Evolutionary conservation across 2,888 invertebrate genomes (phyloP).

Genomic region (Mycalesis mineus): DNA sequence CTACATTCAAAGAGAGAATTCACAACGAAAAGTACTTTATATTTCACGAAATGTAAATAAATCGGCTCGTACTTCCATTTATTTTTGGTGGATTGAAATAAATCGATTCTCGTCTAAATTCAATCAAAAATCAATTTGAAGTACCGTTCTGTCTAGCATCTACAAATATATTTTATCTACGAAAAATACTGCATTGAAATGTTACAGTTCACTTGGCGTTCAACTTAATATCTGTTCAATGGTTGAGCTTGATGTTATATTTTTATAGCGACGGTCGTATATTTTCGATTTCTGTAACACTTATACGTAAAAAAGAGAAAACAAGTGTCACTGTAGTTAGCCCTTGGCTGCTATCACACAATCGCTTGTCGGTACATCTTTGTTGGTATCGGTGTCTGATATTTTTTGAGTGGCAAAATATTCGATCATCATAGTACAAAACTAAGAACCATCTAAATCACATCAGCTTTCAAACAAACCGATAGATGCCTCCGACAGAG

Average conservation of each 20-base stretch:
- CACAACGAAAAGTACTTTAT: not conserved
- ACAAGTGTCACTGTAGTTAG: too few relatives aligned
- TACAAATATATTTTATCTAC: slow-evolving; percentile 9
- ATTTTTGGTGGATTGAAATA: slow-evolving; percentile 5
- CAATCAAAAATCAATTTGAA: slow-evolving; percentile 22
- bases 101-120: slow-evolving; percentile 7
- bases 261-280: too few relatives aligned
- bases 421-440: too few relatives aligned
- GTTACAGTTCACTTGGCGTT: slow-evolving; percentile 3
- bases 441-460: too few relatives aligned
- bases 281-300: too few relatives aligned
- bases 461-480: too few relatives aligned
- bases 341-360: too few relatives aligned
- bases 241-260: not conserved
- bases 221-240: not conserved
- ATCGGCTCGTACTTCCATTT: not conserved
- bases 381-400: too few relatives aligned
- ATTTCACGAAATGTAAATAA: not conserved
- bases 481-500: too few relatives aligned
- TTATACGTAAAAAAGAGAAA: too few relatives aligned
- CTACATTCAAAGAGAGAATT: not conserved
- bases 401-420: too few relatives aligned
- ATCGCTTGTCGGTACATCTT: too few relatives aligned
- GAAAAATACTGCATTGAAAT: not conserved
- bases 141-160: not conserved